phyloP scores from a whole-genome alignment of 1,140 invertebrate genomes.

The Semibalanus balanoides region DNA sequence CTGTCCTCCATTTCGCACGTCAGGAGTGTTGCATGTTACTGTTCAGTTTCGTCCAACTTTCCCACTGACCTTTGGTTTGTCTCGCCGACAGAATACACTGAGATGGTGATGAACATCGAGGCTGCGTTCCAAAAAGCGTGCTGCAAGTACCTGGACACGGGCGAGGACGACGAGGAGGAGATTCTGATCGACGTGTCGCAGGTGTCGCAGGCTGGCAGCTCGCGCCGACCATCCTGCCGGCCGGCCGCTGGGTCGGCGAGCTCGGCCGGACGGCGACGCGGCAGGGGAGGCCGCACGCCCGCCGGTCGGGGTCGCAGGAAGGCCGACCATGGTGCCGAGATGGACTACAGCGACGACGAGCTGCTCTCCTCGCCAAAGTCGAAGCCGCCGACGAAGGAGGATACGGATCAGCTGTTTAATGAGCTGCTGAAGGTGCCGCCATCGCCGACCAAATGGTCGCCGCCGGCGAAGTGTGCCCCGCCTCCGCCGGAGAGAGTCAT shows the following conservation, averaged over 20 bases:
- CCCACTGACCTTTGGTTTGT: constrained; percentile 11
- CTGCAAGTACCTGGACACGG: constrained; percentile 4
- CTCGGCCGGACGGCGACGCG: background rate
- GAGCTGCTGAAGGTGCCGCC: background rate
- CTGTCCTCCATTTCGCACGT: no score
- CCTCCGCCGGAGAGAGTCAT: background rate
- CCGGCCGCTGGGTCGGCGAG: background rate
- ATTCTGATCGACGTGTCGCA: constrained; percentile 8
- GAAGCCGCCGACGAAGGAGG: background rate
- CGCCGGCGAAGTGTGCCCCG: no score
- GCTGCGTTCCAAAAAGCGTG: background rate
- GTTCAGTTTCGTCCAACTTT: no score
- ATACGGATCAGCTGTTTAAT: background rate
- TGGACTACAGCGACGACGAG: constrained; percentile 5
- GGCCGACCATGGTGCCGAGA: background rate
- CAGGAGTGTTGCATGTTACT: no score
- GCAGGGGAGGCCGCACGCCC: background rate
- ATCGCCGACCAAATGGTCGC: background rate
- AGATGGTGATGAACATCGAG: constrained; percentile 5
- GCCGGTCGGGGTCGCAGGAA: background rate
- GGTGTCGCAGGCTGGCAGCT: background rate
- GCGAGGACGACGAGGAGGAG: constrained; percentile 7
- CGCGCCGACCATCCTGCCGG: background rate
- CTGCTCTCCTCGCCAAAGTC: background rate
- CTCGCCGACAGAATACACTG: background rate